Evolutionary conservation across 2,797 vertebrate species (phyloP), one percentile per base, ranked within the genome.

Genomic region (Sebastes paucispinis): DNA sequence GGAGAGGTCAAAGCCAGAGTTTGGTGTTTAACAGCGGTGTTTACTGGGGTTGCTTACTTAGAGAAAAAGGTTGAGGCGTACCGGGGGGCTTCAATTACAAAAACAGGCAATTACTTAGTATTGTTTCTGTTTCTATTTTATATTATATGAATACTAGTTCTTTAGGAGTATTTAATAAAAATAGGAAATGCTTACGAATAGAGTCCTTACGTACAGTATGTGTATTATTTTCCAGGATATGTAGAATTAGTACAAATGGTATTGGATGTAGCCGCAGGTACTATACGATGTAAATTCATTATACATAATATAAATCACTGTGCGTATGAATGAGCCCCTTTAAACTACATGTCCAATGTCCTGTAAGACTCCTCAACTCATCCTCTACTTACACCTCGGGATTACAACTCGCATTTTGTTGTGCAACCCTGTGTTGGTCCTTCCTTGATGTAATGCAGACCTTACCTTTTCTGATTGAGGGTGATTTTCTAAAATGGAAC

Each of bases 1-100:
- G 32, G 57, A 57, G 69, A 70, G 77, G 83, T 88, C 68, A 71
- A 63, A 70, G 69, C n/a, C 69, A 31, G 75, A 73, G 62, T 84
- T 55, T 75, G 69, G 13, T 69, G 79, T 75, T 73, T 29, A 73
- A 80, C 24, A 39, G 55, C 24, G 0, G 58, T 27, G 55, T 89
- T 82, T 73, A 87, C 64, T 32, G 64, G 9, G 43, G 24, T 82
- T 69, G 55, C 66, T 77, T 14, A 76, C 77, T 72, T 66, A 67
- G 27, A 59, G 25, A 24, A 88, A 83, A 77, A 9, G 18, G 52
- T 31, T 80, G 32, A 58, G 12, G 32, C 34, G 8, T 39, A 25
- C n/a, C 27, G 43, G 24, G 39, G 2, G 18, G 36, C 18, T 65
- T 81, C 4, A 12, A 16, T 34, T 60, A 47, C 11, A 31, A 73